These are phyloP conservation scores for Cercopithecus hamlyni DNA, from an alignment of 2,797 vertebrate species.

Conservation along the genomic window DNA sequence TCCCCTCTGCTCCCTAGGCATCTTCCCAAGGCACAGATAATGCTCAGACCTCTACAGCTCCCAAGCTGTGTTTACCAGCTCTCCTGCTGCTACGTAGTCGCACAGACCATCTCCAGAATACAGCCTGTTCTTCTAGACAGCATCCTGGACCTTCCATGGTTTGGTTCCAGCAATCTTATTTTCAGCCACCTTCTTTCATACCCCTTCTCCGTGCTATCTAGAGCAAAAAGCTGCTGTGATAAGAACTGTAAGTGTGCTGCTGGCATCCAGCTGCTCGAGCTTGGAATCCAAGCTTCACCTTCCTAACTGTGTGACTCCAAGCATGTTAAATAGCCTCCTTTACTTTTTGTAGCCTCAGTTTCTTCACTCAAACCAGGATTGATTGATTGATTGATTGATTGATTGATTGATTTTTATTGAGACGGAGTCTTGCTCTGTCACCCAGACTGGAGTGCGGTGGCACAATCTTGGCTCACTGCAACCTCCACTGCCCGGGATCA, in stretches of 20 bases:
- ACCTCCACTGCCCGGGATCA: too few species aligned
- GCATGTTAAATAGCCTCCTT: neutral
- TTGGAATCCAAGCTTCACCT: neutral
- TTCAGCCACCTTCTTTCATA: neutral
- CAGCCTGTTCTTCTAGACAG: neutral
- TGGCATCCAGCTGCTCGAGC: neutral
- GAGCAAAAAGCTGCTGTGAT: neutral
- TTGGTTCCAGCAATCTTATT: neutral
- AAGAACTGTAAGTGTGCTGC: too few species aligned
- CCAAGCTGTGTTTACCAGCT: too few species aligned
- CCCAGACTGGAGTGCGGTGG: too few species aligned
- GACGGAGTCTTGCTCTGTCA: too few species aligned
- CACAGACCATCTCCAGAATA: rapidly evolving
- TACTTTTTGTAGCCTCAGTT: neutral
- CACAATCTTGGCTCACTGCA: too few species aligned
- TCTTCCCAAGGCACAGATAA: neutral
- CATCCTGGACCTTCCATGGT: rapidly evolving
- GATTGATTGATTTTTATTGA: too few species aligned
- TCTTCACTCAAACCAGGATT: neutral
- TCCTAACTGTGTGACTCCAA: neutral
- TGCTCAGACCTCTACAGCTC: neutral
- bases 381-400: too few species aligned
- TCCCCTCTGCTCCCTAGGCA: neutral
- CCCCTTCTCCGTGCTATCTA: neutral
- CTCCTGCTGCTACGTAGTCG: neutral